Conservation (phyloP, 2,888 invertebrate species). For the Epicampocera succincta region DNA sequence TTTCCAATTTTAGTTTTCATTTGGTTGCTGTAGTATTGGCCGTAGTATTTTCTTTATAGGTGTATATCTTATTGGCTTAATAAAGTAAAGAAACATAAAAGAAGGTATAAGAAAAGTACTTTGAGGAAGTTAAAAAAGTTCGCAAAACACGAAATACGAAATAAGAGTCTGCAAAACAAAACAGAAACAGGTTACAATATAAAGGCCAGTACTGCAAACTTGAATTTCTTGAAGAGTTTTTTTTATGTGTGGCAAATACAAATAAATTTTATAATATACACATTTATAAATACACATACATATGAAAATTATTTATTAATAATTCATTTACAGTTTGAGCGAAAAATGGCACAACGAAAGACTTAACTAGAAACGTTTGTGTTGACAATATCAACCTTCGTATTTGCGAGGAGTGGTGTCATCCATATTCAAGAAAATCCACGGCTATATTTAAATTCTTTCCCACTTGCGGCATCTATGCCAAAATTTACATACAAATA, state of each 20-base stretch:
- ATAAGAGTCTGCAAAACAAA: neutral
- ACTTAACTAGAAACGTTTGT: too few species aligned
- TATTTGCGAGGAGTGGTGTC: too few species aligned
- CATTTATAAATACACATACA: too few species aligned
- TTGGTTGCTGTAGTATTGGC: slow-evolving; percentile 4
- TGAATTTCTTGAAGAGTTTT: neutral
- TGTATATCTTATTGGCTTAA: neutral
- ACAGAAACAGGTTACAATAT: neutral
- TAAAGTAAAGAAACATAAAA: neutral
- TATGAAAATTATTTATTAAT: too few species aligned
- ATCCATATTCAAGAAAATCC: too few species aligned
- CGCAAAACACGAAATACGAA: neutral
- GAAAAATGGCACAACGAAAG: too few species aligned
- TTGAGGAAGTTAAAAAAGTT: neutral
- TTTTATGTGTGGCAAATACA: neutral
- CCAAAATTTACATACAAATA: too few species aligned
- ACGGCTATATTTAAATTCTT: too few species aligned
- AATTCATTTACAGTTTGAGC: too few species aligned
- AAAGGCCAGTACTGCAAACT: neutral
- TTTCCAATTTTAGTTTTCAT: slow-evolving; percentile 50
- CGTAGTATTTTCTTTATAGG: neutral
- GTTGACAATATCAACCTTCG: too few species aligned
- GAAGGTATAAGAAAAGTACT: neutral
- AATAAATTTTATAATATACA: too few species aligned
- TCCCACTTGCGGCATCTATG: too few species aligned